A percentile compares a stretch with the other conserved stretches of the same genome.
Evolutionary conservation across 2,888 invertebrate species (phyloP).

Genomic region (Meteorus colon): DNA sequence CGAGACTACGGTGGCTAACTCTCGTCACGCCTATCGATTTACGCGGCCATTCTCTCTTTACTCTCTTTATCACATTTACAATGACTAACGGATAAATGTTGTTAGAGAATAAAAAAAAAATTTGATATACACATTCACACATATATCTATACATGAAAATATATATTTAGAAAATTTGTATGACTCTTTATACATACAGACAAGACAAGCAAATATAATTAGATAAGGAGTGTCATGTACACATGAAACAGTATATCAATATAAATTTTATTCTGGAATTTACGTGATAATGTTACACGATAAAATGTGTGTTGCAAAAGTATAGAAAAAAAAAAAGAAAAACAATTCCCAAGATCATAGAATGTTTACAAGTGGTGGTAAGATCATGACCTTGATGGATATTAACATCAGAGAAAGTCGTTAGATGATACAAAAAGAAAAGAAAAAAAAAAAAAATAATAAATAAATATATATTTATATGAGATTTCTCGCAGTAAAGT

Average conservation of each 20-base stretch:
- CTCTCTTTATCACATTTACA: slow-evolving; percentile 13
- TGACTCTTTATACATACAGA: not conserved
- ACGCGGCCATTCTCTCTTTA: slow-evolving; percentile 35
- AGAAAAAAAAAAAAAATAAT: not conserved
- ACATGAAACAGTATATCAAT: not conserved
- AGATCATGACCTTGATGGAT: slow-evolving; percentile 9
- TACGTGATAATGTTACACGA: slow-evolving; percentile 16
- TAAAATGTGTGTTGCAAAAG: not conserved
- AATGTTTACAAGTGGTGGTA: not conserved
- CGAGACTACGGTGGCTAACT: slow-evolving; percentile 40
- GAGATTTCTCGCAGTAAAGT: not conserved
- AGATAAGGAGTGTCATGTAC: slow-evolving; percentile 26
- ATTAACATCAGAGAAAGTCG: slow-evolving; percentile 15
- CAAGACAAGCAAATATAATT: slow-evolving; percentile 27
- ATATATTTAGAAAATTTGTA: not conserved
- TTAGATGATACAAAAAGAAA: not conserved
- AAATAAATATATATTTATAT: not conserved
- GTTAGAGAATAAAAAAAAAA: not conserved
- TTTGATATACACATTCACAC: not conserved
- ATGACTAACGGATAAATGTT: slow-evolving; percentile 16
- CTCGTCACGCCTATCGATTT: slow-evolving; percentile 45
- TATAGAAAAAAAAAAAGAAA: not conserved
- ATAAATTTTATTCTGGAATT: slow-evolving; percentile 12
- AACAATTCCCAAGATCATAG: not conserved
- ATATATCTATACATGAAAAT: not conserved